Conservation (phyloP, 30 jellyfish, hydroid and myxozoan genomes). For the Phacellophora camtschatica region DNA sequence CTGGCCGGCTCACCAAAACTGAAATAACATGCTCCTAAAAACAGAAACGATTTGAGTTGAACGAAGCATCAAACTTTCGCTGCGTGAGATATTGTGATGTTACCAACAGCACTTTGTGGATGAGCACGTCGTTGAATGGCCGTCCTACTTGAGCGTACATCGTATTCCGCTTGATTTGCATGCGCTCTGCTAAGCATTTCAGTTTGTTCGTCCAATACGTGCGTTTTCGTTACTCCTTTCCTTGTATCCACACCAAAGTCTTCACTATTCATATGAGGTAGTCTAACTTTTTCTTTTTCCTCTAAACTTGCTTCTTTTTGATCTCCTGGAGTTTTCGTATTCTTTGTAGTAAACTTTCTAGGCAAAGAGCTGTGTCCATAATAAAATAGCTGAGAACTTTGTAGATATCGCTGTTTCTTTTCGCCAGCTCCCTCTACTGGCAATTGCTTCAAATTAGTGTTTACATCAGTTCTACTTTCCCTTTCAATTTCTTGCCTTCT, state of each 20-base stretch:
- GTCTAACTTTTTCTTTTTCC: neutral
- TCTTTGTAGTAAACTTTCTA: slow-evolving; percentile 43
- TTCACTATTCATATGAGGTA: too few relatives aligned
- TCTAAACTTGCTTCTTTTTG: neutral
- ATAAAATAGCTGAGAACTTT: slow-evolving; percentile 29
- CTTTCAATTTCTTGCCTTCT: neutral
- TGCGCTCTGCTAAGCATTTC: slow-evolving; percentile 36
- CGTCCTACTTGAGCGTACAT: slow-evolving; percentile 36
- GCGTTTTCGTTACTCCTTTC: too few relatives aligned
- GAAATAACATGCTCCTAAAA: neutral
- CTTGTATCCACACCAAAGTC: too few relatives aligned
- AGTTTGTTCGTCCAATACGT: slow-evolving; percentile 44
- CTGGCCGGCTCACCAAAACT: too few relatives aligned
- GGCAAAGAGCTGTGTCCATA: slow-evolving; percentile 67
- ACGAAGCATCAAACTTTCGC: slow-evolving; percentile 7
- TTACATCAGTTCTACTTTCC: neutral
- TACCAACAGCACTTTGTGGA: slow-evolving; percentile 9
- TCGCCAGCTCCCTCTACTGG: neutral
- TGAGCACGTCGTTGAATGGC: slow-evolving; percentile 17
- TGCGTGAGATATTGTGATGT: slow-evolving; percentile 56
- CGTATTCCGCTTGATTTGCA: slow-evolving; percentile 12
- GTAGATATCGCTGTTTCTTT: slow-evolving; percentile 46
- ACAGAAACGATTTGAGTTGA: neutral
- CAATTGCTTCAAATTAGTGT: neutral
- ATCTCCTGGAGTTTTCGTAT: neutral